Base-by-base conservation (phyloP, 2,888 invertebrate genomes). In the Seladonia tumulorum region DNA sequence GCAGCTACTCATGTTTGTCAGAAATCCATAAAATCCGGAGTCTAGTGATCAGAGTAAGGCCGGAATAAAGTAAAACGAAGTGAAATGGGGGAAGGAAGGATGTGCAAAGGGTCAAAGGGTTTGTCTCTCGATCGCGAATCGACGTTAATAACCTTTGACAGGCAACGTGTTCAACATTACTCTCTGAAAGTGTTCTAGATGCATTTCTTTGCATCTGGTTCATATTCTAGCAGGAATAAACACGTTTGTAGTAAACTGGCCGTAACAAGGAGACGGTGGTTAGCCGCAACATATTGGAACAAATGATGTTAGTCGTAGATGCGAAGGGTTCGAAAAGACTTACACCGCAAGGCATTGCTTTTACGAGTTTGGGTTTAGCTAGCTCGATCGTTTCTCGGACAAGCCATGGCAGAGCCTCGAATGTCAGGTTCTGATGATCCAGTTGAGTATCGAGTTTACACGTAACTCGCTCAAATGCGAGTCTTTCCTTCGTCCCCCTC, bases 391-490 rank as follows among this genome's bases (percentile, higher is more conserved):
- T 85, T 83, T 88, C 60, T 76, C 70, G 68, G 75, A 35, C 57
- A 77, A 63, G 60, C 70, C 76, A 71, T 73, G 74, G 45, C 60
- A 73, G 82, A 83, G 87, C 82, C 88, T 89, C 91, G 84, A 87
- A 89, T 86, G 91, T 87, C 87, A 83, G 90, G 89, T 79, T 78
- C 89, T 88, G 91, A 89, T 87, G 90, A 90, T 90, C 87, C 90
- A 88, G 77, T 85, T 72, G 88, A 87, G 89, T 89, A 88, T 91
- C 88, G 88, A 90, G 87, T 89, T 88, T 89, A 88, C 88, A 79
- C 74, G 81, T 83, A 87, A 88, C 88, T 87, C 77, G 87, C 83
- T 88, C 84, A 81, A 81, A 87, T 88, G 83, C 79, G 73, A 70
- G 49, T 79, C 70, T 83, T 86, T 89, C 68, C 47, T 60, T 29